phyloP scores from a whole-genome alignment of 1,140 invertebrate species.

The Drosophila miranda region DNA sequence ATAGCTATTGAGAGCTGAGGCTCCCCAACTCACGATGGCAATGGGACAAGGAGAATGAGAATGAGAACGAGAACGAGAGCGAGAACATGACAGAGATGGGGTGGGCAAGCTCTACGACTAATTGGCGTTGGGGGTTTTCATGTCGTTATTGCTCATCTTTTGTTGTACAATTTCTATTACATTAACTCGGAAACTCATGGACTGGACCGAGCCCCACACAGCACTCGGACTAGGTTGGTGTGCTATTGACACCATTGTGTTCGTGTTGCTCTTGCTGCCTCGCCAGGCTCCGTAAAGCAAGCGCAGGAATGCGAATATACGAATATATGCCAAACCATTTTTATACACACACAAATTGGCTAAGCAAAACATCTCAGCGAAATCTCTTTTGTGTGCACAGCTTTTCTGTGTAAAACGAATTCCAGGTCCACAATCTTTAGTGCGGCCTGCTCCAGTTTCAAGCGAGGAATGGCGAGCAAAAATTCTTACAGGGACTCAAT shows the following conservation, averaged over 20 bases:
- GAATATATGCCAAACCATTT: too few relatives aligned
- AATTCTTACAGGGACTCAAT: background rate
- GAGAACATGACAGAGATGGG: background rate
- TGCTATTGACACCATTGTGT: slow-evolving; percentile 74
- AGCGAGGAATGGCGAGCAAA: background rate
- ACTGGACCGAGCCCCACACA: slow-evolving; percentile 23
- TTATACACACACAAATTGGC: slow-evolving; percentile 34
- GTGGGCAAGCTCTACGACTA: slow-evolving; percentile 36
- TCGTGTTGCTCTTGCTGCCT: slow-evolving; percentile 47
- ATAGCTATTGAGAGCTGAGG: slow-evolving; percentile 27
- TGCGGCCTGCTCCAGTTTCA: slow-evolving; percentile 15
- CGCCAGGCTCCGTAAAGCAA: slow-evolving; percentile 42
- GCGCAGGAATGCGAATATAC: slow-evolving; percentile 18
- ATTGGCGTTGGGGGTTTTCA: slow-evolving; percentile 75
- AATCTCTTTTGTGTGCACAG: slow-evolving; percentile 45
- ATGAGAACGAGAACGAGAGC: background rate
- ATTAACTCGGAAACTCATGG: slow-evolving; percentile 55
- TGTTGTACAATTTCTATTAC: slow-evolving; percentile 77
- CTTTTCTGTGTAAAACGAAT: slow-evolving; percentile 17
- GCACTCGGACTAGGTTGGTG: slow-evolving; percentile 32
- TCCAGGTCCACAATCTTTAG: slow-evolving; percentile 7
- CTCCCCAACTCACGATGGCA: slow-evolving; percentile 1
- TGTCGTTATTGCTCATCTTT: slow-evolving; percentile 78
- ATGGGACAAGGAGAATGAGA: background rate
- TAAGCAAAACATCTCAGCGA: slow-evolving; percentile 51